These are phyloP conservation scores for Ophthalmolycus amberensis DNA, from an alignment of 2,113 vertebrate genomes.

Conservation along the genomic window DNA sequence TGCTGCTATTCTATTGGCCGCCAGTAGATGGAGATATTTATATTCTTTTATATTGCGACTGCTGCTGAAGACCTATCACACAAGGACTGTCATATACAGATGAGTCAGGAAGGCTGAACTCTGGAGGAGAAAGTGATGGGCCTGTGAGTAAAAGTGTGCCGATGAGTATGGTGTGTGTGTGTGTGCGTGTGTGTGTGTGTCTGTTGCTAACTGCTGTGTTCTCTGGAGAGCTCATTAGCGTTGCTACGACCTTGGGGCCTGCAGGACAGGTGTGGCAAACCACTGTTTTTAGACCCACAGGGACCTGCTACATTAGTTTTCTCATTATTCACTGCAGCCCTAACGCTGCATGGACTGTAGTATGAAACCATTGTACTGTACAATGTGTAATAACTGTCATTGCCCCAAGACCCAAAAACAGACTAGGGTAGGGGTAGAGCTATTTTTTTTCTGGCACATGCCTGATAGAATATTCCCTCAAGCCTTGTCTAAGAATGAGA, in stretches of 20 bases:
- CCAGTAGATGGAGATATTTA: conserved; percentile 66
- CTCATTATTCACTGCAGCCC: conserved; percentile 36
- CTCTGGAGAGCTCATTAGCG: conserved; percentile 47
- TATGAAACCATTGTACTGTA: conserved; percentile 23
- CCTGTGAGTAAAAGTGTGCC: conserved; percentile 23
- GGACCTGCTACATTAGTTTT: conserved; percentile 25
- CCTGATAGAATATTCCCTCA: not conserved
- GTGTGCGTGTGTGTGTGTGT: conserved; percentile 27
- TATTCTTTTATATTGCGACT: conserved; percentile 43
- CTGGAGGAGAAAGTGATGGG: conserved; percentile 1
- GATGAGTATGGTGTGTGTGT: conserved; percentile 8
- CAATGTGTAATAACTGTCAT: conserved; percentile 41
- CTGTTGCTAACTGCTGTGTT: conserved; percentile 22
- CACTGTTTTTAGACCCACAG: conserved; percentile 42
- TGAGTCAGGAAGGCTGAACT: conserved; percentile 28
- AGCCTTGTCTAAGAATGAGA: not conserved
- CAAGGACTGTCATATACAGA: conserved; percentile 28
- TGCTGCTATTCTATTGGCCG: conserved; percentile 65
- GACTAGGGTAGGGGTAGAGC: not conserved
- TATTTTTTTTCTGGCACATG: conserved; percentile 8
- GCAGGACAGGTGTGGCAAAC: conserved; percentile 50
- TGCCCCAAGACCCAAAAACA: conserved; percentile 20
- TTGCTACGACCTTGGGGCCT: conserved; percentile 47
- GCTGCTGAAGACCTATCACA: conserved; percentile 45
- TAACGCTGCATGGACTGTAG: conserved; percentile 32